These are phyloP conservation scores for Rhodeus uyekii DNA, from an alignment of 2,797 vertebrate species.

Conservation along the genomic window DNA sequence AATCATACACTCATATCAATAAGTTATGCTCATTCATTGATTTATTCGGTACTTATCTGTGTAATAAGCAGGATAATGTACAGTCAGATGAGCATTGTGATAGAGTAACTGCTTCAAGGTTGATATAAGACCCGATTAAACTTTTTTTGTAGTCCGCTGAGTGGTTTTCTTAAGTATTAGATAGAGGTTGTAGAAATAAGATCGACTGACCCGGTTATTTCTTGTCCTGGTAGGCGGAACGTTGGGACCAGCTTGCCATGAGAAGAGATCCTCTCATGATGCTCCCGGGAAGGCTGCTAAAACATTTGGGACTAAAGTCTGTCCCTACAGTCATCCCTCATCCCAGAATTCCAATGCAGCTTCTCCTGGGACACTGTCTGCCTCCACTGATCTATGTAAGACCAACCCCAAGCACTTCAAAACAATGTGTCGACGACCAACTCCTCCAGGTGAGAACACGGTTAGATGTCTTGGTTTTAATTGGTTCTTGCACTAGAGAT, in stretches of 20 bases:
- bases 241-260: conserved; percentile 73
- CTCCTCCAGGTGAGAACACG: conserved; percentile 81
- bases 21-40: background rate
- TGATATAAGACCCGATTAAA: background rate
- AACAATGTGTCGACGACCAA: conserved; percentile 90
- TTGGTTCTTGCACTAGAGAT: background rate
- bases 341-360: conserved; percentile 77
- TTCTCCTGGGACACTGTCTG: conserved; percentile 83
- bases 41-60: background rate
- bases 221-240: conserved; percentile 64
- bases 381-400: conserved; percentile 92
- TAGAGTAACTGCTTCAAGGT: background rate
- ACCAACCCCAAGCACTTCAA: conserved; percentile 94
- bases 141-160: background rate
- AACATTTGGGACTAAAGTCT: conserved; percentile 81
- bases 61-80: background rate
- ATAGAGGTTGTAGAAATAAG: background rate
- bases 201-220: background rate
- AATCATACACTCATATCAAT: background rate
- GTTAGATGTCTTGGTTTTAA: background rate
- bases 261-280: conserved; percentile 80
- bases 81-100: background rate
- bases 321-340: conserved; percentile 87
- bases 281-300: conserved; percentile 81
- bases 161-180: background rate